Evolutionary conservation across 2,888 invertebrate genomes (phyloP).

Genomic region (Ophraella communa): DNA sequence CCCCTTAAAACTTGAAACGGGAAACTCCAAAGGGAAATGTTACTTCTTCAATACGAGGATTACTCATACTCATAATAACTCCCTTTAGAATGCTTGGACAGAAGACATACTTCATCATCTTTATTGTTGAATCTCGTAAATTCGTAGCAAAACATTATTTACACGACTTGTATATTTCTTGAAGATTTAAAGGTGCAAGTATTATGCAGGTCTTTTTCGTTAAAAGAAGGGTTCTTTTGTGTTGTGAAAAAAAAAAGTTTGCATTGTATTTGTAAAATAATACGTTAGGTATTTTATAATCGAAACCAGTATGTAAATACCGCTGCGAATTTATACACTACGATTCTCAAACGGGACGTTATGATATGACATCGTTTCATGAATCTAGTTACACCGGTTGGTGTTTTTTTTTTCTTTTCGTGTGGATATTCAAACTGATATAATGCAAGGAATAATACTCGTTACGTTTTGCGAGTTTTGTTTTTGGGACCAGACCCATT

Average conservation of each 20-base stretch:
- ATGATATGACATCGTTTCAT: slow-evolving; percentile 40
- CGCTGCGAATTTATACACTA: slow-evolving; percentile 36
- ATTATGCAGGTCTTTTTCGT: background rate
- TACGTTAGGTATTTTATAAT: slow-evolving; percentile 34
- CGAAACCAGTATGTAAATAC: slow-evolving; percentile 37
- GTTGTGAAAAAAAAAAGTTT: slow-evolving; percentile 39
- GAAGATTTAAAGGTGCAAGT: background rate
- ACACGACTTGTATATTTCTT: background rate
- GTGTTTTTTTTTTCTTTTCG: slow-evolving; percentile 39
- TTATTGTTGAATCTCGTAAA: too few species aligned
- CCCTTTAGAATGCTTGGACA: too few species aligned
- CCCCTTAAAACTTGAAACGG: too few species aligned
- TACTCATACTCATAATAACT: too few species aligned
- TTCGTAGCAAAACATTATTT: background rate
- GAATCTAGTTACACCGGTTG: slow-evolving; percentile 46
- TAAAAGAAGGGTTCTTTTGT: slow-evolving; percentile 24
- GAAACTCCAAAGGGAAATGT: too few species aligned
- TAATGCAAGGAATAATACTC: too few species aligned
- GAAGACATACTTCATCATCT: too few species aligned
- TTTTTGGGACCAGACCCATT: slow-evolving; percentile 32
- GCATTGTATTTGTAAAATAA: slow-evolving; percentile 37
- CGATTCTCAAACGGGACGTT: slow-evolving; percentile 43
- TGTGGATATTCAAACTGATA: background rate
- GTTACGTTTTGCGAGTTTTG: slow-evolving; percentile 7
- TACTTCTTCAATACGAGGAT: too few species aligned